phyloP scores from a whole-genome alignment of 2,888 invertebrate species.

The Hirtodrosophila trivittata region DNA sequence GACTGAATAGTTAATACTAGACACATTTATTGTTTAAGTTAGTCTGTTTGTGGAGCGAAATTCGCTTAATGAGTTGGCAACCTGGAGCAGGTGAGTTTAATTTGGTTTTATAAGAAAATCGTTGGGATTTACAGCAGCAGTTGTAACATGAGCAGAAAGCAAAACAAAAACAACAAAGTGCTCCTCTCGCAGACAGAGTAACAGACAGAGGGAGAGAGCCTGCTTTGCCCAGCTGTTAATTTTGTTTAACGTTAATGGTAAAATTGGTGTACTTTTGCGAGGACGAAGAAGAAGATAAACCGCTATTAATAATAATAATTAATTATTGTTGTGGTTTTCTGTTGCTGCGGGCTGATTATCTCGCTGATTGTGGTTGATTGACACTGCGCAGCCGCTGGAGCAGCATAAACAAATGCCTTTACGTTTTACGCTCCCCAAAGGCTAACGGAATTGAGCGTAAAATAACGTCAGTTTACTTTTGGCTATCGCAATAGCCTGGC shows the following conservation, averaged over 20 bases:
- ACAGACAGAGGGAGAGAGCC: background rate
- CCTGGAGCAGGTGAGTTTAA: conserved; percentile 43
- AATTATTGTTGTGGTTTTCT: conserved; percentile 2
- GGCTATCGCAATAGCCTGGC: conserved; percentile 62
- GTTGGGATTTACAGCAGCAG: conserved; percentile 1
- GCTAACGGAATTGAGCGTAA: conserved; percentile 31
- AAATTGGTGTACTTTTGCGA: background rate
- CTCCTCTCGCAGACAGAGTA: conserved; percentile 6
- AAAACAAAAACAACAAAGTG: conserved; percentile 40
- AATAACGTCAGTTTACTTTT: conserved; percentile 66
- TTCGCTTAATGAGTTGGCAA: conserved; percentile 34
- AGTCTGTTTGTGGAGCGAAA: conserved; percentile 16
- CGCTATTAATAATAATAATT: background rate
- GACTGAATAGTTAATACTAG: background rate
- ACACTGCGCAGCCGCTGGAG: conserved; percentile 62
- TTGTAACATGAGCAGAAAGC: conserved; percentile 15
- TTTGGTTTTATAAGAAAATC: conserved; percentile 8
- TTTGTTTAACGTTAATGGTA: background rate
- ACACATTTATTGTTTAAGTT: background rate
- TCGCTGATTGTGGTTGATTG: conserved; percentile 3
- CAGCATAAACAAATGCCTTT: conserved; percentile 71
- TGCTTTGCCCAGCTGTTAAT: background rate
- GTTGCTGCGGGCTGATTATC: conserved; percentile 15
- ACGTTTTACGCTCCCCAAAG: conserved; percentile 46
- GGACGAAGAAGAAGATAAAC: conserved; percentile 3